These are phyloP conservation scores for Excalfactoria chinensis DNA, from an alignment of 2,113 vertebrate species.

Conservation along the genomic window DNA sequence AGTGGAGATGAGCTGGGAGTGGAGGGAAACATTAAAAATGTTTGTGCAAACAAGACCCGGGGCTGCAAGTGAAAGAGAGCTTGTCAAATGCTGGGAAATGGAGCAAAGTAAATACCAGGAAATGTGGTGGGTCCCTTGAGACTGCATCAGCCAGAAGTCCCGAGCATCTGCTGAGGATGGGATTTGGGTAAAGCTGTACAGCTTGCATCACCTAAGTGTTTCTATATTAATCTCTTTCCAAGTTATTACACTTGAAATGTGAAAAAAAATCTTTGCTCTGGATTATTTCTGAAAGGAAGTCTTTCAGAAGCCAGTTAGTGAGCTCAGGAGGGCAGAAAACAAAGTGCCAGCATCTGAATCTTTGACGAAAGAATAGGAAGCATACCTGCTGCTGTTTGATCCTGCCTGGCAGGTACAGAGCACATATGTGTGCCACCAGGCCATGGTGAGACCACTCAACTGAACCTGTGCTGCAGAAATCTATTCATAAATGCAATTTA, in stretches of 20 bases:
- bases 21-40: not conserved
- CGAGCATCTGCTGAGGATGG: not conserved
- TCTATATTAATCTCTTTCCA: slow-evolving; percentile 42
- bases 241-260: slow-evolving; percentile 58
- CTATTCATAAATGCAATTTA: not conserved
- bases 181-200: not conserved
- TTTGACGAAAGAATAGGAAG: slow-evolving; percentile 13
- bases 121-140: not conserved
- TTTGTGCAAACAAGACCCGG: not conserved
- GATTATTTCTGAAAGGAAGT: slow-evolving; percentile 57
- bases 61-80: not conserved
- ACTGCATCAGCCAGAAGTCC: not conserved
- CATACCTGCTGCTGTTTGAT: slow-evolving; percentile 24
- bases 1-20: not conserved
- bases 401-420: not conserved
- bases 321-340: slow-evolving; percentile 15
- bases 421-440: accelerated
- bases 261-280: slow-evolving; percentile 45
- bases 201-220: not conserved
- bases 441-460: not conserved
- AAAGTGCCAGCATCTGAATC: slow-evolving; percentile 38
- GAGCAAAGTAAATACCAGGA: not conserved
- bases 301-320: slow-evolving; percentile 12
- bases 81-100: not conserved
- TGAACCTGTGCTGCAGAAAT: not conserved